Percentiles rank a stretch among this genome's conserved stretches.
phyloP scores from a whole-genome alignment of 2,888 invertebrate species.

The Drosophila flavopinicola region DNA sequence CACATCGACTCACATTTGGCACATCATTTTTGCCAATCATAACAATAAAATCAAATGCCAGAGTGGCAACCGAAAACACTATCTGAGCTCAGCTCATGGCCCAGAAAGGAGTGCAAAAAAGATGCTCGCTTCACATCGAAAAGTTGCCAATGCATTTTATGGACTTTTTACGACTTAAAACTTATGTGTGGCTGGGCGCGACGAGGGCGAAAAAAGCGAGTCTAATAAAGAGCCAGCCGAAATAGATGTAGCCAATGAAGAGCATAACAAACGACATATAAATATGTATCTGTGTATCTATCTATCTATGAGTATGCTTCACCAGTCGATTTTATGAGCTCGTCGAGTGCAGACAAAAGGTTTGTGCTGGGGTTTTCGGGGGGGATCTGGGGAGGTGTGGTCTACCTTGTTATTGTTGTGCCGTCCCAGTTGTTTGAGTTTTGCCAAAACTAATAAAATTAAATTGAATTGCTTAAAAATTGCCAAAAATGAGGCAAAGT shows the following conservation, averaged over 20 bases:
- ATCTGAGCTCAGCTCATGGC: conserved; percentile 31
- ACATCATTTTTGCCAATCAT: conserved; percentile 76
- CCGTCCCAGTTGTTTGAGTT: conserved; percentile 77
- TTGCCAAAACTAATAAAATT: conserved; percentile 80
- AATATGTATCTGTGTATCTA: conserved; percentile 57
- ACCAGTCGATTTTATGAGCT: conserved; percentile 72
- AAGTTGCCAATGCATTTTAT: conserved; percentile 78
- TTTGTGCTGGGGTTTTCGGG: background rate
- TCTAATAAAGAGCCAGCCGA: conserved; percentile 60
- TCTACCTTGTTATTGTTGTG: conserved; percentile 71
- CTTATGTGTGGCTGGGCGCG: conserved; percentile 71
- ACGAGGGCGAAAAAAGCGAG: conserved; percentile 25
- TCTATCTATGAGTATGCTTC: conserved; percentile 37
- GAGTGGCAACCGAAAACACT: conserved; percentile 30
- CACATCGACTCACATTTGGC: conserved; percentile 57
- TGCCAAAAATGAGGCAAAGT: conserved; percentile 79
- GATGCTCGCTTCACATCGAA: conserved; percentile 44
- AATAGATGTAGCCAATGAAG: conserved; percentile 64
- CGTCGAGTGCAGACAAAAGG: conserved; percentile 48
- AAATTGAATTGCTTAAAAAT: conserved; percentile 81
- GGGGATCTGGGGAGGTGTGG: background rate
- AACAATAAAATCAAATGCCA: conserved; percentile 78
- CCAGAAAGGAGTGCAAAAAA: conserved; percentile 14
- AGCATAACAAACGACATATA: conserved; percentile 76
- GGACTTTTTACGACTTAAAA: conserved; percentile 78